phyloP scores from a whole-genome alignment of 2,888 invertebrate genomes.

The Cheilosia urbana region DNA sequence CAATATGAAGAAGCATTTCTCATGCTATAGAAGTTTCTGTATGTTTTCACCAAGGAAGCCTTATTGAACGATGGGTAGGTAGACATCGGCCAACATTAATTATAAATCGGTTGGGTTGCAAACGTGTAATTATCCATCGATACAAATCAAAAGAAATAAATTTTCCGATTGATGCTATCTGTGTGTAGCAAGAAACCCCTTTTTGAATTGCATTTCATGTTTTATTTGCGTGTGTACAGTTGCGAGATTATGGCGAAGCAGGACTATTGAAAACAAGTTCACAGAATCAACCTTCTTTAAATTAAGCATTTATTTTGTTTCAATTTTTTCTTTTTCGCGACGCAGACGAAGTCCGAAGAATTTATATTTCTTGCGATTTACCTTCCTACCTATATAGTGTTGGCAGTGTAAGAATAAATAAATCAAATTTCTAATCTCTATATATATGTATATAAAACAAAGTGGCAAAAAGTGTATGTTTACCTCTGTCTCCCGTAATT shows the following conservation, averaged over 20 bases:
- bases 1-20: constrained; percentile 24
- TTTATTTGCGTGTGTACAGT: constrained; percentile 70
- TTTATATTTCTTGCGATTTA: background rate
- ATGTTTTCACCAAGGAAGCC: constrained; percentile 44
- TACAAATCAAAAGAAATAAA: constrained; percentile 84
- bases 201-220: constrained; percentile 69
- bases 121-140: constrained; percentile 84
- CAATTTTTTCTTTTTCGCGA: background rate
- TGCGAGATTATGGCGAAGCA: constrained; percentile 40
- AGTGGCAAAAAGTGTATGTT: no score
- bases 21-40: constrained; percentile 55
- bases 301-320: constrained; percentile 44
- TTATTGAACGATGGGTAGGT: constrained; percentile 65
- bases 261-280: constrained; percentile 69
- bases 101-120: constrained; percentile 75
- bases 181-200: constrained; percentile 70
- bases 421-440: no score
- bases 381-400: no score
- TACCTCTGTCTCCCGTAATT: no score
- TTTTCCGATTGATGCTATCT: constrained; percentile 81
- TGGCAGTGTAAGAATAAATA: no score
- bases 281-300: constrained; percentile 59
- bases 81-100: constrained; percentile 73
- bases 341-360: background rate
- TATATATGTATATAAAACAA: no score